Percentiles rank a stretch among this genome's conserved stretches.
phyloP scores from a whole-genome alignment of 1,140 invertebrate species.

The Subanguina moxae region DNA sequence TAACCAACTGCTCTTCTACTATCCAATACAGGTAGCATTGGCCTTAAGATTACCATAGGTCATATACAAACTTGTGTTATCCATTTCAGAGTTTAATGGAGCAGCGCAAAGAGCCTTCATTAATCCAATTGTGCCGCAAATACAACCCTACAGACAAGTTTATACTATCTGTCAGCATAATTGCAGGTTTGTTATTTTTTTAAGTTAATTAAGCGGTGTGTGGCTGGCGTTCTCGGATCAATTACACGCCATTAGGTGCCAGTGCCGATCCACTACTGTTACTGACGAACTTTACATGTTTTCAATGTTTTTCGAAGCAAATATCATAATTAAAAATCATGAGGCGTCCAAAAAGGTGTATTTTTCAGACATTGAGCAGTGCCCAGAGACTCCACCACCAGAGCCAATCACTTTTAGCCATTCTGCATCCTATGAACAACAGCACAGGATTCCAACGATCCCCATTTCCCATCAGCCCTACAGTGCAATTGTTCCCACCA shows the following conservation, averaged over 20 bases:
- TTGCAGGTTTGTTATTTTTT: constrained; percentile 46
- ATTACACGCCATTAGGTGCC: no score
- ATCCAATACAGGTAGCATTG: constrained; percentile 50
- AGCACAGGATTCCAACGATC: background rate
- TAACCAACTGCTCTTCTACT: constrained; percentile 54
- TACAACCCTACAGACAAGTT: constrained; percentile 72
- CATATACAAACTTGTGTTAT: no score
- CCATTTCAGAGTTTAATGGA: constrained; percentile 8
- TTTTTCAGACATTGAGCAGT: constrained; percentile 49
- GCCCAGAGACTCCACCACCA: constrained; percentile 56
- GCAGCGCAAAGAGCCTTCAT: constrained; percentile 68
- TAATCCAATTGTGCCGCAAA: constrained; percentile 77
- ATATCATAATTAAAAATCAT: no score
- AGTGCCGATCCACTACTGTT: no score
- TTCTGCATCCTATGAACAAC: background rate
- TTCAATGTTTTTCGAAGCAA: no score
- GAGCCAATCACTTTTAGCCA: constrained; percentile 32
- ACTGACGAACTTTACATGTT: no score
- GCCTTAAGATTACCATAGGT: no score
- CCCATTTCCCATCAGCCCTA: constrained; percentile 5
- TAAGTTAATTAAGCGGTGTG: background rate
- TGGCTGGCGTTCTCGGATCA: constrained; percentile 12
- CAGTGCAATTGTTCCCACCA: constrained; percentile 46
- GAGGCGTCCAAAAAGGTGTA: no score
- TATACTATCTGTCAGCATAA: constrained; percentile 56